Base-by-base conservation (phyloP, 1,140 invertebrate species). In the Brachionus sp. region DNA sequence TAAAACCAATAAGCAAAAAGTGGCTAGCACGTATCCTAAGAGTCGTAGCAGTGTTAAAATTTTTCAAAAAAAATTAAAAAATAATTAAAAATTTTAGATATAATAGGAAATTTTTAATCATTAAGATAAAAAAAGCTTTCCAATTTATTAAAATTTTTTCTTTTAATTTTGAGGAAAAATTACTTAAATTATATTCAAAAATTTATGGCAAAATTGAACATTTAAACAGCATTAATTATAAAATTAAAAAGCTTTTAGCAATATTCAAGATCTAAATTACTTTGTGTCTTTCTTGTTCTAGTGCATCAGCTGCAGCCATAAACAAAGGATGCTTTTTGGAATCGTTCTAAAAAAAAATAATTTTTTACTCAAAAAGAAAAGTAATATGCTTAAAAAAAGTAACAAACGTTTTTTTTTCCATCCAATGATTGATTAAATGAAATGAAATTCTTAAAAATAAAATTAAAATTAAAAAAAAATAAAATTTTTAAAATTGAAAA, bases 281-380 rank as follows among this genome's bases (percentile, higher is more conserved):
- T 25, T 75, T 75, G 19, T 46, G 44, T 46, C 44, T 75, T 23
- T 75, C 70, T 25, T 75, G 6, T 50, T 75, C 33, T 29, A 75
- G 33, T 23, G 70, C 70, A 19, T 75, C 70, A 10, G 39, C 70
- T n/a, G 70, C 70, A 3, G 70, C 70, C 70, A 46, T 75, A 16
- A 75, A 75, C 23, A 75, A 35, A 19, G 70, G 13, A 70, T 73
- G 64, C 6, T 83, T 68, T n/a, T 70, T 83, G 42, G 12, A 70
- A 68, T 70, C 19, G 66, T 19, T 66, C 23, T 64, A n/a, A 82
- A 7, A 19, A 23, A 33, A 23, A 19, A 35, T 66, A 19, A 35
- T 42, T 73, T 2, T 42, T n/a, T 9, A 39, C 19, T 19, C 1
- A 13, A 46, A 42, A 16, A 73, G n/a, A 29, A 25, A 13, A 70